Evolutionary conservation across 2,113 vertebrate species (phyloP).

Genomic region (Bos indicus): DNA sequence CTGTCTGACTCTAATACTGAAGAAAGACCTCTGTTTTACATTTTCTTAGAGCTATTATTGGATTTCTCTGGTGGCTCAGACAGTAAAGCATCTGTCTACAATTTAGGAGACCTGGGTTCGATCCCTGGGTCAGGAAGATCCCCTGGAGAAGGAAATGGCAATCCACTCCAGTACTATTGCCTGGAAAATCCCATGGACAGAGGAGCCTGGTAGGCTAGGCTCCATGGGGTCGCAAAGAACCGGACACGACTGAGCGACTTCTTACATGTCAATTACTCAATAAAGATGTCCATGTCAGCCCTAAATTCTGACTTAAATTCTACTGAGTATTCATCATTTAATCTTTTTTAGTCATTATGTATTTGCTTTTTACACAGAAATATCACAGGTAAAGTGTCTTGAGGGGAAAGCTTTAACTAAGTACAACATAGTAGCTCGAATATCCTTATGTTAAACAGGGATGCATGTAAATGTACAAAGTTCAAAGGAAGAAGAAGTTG

Average conservation of each 20-base stretch:
- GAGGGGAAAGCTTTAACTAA: background rate
- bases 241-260: too few species aligned
- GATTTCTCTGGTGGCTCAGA: too few species aligned
- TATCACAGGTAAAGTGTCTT: background rate
- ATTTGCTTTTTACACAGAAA: background rate
- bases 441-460: background rate
- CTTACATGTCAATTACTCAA: background rate
- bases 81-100: too few species aligned
- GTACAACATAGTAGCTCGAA: background rate
- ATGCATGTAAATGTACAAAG: background rate
- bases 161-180: too few species aligned
- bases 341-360: background rate
- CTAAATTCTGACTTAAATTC: background rate
- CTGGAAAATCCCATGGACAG: too few species aligned
- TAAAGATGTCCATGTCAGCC: background rate
- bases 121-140: too few species aligned
- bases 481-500: background rate
- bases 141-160: too few species aligned
- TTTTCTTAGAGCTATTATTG: background rate
- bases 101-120: too few species aligned
- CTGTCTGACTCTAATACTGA: background rate
- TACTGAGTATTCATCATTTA: background rate
- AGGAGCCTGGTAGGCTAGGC: too few species aligned
- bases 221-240: too few species aligned
- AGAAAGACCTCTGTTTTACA: background rate